A percentile compares a stretch with the other conserved stretches of the same genome.
Conservation (phyloP, 2,888 invertebrate species). For the Meiosimyza decipiens region DNA sequence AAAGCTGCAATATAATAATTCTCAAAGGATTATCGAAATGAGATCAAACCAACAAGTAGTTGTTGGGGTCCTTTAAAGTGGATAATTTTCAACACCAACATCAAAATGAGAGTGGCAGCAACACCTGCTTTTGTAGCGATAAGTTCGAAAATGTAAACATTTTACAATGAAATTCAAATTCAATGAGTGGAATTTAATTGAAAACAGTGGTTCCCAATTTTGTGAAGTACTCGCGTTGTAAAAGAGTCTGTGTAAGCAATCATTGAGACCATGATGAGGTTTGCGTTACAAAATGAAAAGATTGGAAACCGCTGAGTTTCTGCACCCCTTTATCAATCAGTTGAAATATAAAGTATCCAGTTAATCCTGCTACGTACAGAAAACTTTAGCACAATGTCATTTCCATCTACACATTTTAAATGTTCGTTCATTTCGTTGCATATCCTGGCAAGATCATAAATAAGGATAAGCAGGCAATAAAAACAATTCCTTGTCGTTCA, state of each 20-base stretch:
- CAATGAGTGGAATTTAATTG: neutral
- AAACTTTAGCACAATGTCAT: slow-evolving; percentile 22
- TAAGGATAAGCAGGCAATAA: slow-evolving; percentile 14
- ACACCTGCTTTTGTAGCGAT: slow-evolving; percentile 20
- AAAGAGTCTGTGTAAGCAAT: too few relatives aligned
- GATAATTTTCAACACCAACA: slow-evolving; percentile 10
- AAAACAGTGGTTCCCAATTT: slow-evolving; percentile 14
- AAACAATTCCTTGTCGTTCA: too few relatives aligned
- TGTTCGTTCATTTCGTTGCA: neutral
- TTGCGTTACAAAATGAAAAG: too few relatives aligned
- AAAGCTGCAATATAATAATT: slow-evolving; percentile 32
- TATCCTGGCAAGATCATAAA: slow-evolving; percentile 21
- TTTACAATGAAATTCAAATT: neutral
- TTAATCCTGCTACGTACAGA: slow-evolving; percentile 21
- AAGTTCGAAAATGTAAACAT: slow-evolving; percentile 12
- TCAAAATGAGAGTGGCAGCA: slow-evolving; percentile 2
- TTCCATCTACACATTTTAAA: slow-evolving; percentile 8
- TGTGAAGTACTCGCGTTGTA: neutral
- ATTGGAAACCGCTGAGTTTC: neutral
- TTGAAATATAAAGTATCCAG: neutral
- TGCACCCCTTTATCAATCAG: neutral
- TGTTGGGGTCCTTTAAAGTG: slow-evolving; percentile 9
- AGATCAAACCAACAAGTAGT: slow-evolving; percentile 28
- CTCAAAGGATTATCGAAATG: slow-evolving; percentile 35
- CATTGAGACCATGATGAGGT: too few relatives aligned